phyloP scores from a whole-genome alignment of 2,797 vertebrate genomes.

The Malacoraja senta region DNA sequence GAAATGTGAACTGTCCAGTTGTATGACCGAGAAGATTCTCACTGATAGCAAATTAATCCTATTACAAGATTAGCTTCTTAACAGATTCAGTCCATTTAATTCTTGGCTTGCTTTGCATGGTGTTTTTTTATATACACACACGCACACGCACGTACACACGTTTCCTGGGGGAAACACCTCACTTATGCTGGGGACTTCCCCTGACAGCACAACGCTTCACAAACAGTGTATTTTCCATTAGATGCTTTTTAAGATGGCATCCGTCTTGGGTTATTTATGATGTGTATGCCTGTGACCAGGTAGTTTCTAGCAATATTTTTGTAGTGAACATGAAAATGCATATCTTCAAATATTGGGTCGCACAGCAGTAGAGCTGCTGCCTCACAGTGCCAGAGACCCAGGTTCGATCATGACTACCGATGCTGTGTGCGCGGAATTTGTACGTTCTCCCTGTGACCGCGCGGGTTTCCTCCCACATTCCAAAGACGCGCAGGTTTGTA shows the following conservation, averaged over 20 bases:
- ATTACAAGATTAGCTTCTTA: neutral
- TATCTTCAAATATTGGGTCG: neutral
- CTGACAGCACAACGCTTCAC: neutral
- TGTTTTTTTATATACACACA: neutral
- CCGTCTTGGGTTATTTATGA: neutral
- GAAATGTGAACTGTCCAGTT: neutral
- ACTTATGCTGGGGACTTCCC: neutral
- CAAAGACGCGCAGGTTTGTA: too few species aligned
- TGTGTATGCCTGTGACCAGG: neutral
- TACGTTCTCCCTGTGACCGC: too few species aligned
- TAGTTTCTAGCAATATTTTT: neutral
- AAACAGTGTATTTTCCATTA: neutral
- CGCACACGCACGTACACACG: neutral
- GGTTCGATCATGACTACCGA: too few species aligned
- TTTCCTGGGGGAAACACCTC: conserved; percentile 18
- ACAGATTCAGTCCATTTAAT: neutral
- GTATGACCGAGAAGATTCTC: neutral
- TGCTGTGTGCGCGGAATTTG: too few species aligned
- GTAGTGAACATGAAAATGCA: neutral
- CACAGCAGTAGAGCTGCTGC: too few species aligned
- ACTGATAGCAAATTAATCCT: neutral
- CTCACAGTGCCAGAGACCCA: too few species aligned
- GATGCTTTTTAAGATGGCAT: neutral
- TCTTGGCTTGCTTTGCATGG: neutral
- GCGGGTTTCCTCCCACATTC: too few species aligned